phyloP scores from a whole-genome alignment of 2,797 vertebrate genomes.

The Paguma larvata region DNA sequence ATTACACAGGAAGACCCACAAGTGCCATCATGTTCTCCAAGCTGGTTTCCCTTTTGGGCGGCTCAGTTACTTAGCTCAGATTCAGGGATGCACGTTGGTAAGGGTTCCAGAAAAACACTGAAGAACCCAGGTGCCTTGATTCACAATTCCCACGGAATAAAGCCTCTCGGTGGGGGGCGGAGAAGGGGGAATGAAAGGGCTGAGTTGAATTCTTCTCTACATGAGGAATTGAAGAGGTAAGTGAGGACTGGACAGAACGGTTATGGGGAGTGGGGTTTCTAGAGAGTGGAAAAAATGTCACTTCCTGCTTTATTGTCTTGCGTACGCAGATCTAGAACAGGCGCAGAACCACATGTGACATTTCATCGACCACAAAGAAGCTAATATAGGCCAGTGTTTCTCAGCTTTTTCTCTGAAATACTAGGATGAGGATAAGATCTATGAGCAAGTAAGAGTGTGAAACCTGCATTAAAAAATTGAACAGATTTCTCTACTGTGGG shows the following conservation, averaged over 20 bases:
- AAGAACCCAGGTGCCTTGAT: background rate
- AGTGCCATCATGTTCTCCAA: background rate
- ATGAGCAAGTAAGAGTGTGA: constrained; percentile 8
- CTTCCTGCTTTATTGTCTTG: background rate
- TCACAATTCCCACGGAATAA: background rate
- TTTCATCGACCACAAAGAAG: background rate
- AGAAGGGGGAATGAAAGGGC: background rate
- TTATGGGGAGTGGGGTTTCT: background rate
- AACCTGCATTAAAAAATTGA: background rate
- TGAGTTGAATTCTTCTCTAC: background rate
- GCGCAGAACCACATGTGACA: background rate
- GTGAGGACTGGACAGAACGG: background rate
- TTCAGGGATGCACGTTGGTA: background rate
- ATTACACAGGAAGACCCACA: background rate
- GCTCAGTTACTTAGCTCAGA: background rate
- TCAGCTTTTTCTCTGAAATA: background rate
- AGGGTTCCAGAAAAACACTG: background rate
- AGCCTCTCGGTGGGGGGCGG: background rate
- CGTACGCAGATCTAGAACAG: background rate
- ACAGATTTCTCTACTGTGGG: background rate
- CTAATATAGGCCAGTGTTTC: background rate
- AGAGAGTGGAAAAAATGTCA: background rate
- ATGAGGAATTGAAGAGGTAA: background rate
- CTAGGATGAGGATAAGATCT: constrained; percentile 34
- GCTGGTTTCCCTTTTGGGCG: background rate